Base-by-base conservation (phyloP, 2,888 invertebrate species). In the Zelleria hepariella region DNA sequence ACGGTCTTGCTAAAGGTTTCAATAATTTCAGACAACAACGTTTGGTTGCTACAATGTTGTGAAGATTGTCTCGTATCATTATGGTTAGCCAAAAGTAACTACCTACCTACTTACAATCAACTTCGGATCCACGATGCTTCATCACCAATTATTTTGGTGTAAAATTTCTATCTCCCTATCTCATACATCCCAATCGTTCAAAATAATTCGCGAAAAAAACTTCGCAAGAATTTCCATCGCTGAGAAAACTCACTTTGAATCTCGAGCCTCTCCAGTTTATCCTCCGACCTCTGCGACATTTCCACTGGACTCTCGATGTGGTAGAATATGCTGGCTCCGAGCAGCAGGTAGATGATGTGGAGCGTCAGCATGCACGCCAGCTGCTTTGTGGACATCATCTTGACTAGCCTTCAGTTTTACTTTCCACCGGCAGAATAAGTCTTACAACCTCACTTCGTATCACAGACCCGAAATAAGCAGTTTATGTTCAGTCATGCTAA, bases 301-400 rank as follows among this genome's bases (percentile, higher is more conserved):
- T 96, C 96, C 69, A 93, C 80, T 32, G 91, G 91, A 70, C 93
- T 92, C 84, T 96, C 96, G 68, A 96, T 93, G 72, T 93, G 92
- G 83, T 95, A 94, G 80, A 96, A 96, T 68, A 96, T 93, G 64
- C 92, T 93, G n/a, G 96, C 96, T 8, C 96, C 96, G 62, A 96
- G 91, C 69, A 95, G 84, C 66, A 95, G 83, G 75, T 95, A 95
- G 62, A 92, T 91, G 61, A 95, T 90, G 73, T 95, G 95, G 68
- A 95, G 90, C 67, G 93, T 90, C 67, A 94, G 88, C 83, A 95
- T 90, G 66, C 93, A 92, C 65, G 94, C 90, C 91, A 94, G 92
- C 86, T 95, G 94, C 90, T 92, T 94, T 76, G 93, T 94, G 78
- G 94, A 93, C 95, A 95, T 95, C 90, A 91, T 91, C 81, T 90